Percentiles rank a stretch among this genome's conserved stretches.
Evolutionary conservation across 2,888 invertebrate species (phyloP).

Genomic region (Xylocampa areola): DNA sequence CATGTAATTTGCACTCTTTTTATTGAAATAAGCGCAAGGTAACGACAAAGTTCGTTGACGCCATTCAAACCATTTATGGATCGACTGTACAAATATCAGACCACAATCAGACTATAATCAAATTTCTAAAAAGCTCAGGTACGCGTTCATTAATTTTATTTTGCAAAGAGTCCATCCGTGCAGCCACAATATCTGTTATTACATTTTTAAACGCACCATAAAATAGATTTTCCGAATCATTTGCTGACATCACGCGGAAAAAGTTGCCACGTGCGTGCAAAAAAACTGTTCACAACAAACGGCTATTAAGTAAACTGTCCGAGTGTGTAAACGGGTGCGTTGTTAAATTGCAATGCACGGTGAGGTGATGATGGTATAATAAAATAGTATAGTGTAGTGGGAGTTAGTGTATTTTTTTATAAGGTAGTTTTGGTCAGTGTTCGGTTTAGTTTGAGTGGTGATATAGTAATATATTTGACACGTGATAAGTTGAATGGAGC

Average conservation of each 20-base stretch:
- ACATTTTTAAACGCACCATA: conserved; percentile 48
- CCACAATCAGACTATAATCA: conserved; percentile 16
- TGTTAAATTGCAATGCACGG: conserved; percentile 55
- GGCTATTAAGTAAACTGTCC: conserved; percentile 65
- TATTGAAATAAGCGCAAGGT: conserved; percentile 30
- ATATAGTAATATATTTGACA: conserved; percentile 17
- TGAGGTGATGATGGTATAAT: conserved; percentile 45
- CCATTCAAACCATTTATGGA: conserved; percentile 24
- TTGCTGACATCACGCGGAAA: conserved; percentile 60
- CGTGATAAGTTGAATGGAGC: too few relatives aligned
- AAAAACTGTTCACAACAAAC: conserved; percentile 61
- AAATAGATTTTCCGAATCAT: conserved; percentile 71
- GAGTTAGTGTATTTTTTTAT: conserved; percentile 25
- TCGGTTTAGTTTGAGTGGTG: conserved; percentile 6
- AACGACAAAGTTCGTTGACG: conserved; percentile 45
- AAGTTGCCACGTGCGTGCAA: conserved; percentile 62
- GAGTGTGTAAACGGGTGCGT: conserved; percentile 64
- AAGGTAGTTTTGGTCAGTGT: conserved; percentile 18
- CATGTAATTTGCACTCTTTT: conserved; percentile 44
- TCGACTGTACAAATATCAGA: background rate
- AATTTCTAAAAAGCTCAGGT: conserved; percentile 2
- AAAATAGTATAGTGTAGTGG: conserved; percentile 45
- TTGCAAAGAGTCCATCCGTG: conserved; percentile 9
- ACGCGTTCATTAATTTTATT: background rate
- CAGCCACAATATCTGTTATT: conserved; percentile 19